These are phyloP conservation scores for Drosophila multiciliata DNA, from an alignment of 2,888 invertebrate species.

Conservation along the genomic window DNA sequence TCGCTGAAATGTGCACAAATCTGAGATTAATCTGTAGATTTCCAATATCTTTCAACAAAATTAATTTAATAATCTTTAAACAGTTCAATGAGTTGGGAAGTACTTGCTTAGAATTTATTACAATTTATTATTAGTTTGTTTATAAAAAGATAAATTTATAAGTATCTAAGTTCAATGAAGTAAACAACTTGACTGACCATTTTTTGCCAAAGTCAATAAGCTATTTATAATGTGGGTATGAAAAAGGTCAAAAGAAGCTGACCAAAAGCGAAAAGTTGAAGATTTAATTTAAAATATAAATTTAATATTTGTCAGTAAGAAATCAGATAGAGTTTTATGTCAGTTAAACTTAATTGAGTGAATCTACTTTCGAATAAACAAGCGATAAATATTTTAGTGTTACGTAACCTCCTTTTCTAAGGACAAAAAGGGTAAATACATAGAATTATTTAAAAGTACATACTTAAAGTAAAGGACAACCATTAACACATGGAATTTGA, in stretches of 20 bases:
- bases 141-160: background rate
- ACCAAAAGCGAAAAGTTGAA: background rate
- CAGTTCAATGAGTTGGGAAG: no score
- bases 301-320: background rate
- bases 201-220: background rate
- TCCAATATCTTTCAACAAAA: no score
- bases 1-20: background rate
- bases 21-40: background rate
- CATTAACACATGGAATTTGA: constrained; percentile 20
- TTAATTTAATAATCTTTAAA: background rate
- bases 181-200: background rate
- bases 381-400: background rate
- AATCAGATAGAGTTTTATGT: background rate
- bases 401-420: background rate
- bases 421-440: background rate
- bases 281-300: background rate
- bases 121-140: background rate
- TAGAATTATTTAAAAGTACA: constrained; percentile 10
- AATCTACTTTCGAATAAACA: background rate
- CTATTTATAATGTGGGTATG: background rate
- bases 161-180: background rate
- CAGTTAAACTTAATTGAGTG: background rate
- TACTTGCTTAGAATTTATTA: background rate
- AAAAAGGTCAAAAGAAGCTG: background rate
- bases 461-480: background rate